A percentile compares a stretch with the other conserved stretches of the same genome.
Evolutionary conservation across 1,140 invertebrate genomes (phyloP).

Genomic region (Drosophila pandora): DNA sequence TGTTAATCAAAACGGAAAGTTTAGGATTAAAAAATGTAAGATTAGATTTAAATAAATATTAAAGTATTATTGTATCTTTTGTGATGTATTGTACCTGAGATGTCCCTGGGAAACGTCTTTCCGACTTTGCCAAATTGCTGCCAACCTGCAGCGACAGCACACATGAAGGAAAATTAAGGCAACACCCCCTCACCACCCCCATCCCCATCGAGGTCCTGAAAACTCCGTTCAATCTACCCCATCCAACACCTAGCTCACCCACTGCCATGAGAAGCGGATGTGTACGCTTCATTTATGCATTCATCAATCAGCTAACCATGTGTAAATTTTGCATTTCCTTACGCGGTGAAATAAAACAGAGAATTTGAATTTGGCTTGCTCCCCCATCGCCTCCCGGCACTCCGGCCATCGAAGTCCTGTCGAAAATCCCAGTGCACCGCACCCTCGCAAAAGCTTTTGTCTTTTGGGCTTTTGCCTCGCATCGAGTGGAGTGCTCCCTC

Average conservation of each 20-base stretch:
- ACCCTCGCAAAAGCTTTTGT: slow-evolving; percentile 63
- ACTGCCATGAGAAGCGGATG: slow-evolving; percentile 55
- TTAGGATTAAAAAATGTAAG: too few relatives aligned
- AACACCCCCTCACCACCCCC: slow-evolving; percentile 5
- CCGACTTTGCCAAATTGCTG: slow-evolving; percentile 62
- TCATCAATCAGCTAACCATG: slow-evolving; percentile 83
- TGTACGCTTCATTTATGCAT: slow-evolving; percentile 83
- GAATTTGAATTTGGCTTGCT: slow-evolving; percentile 67
- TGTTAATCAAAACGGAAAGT: too few relatives aligned
- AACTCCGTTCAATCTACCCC: slow-evolving; percentile 3
- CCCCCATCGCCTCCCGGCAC: not conserved
- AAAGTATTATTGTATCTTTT: slow-evolving; percentile 25
- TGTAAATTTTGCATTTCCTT: slow-evolving; percentile 81
- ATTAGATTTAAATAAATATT: too few relatives aligned
- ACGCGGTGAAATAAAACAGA: slow-evolving; percentile 78
- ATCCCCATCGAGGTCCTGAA: not conserved
- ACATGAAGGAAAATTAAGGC: slow-evolving; percentile 38
- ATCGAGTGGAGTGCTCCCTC: slow-evolving; percentile 27
- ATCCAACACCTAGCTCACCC: not conserved
- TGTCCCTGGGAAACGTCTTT: slow-evolving; percentile 30
- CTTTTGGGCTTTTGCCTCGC: slow-evolving; percentile 59
- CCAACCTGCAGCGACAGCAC: slow-evolving; percentile 49
- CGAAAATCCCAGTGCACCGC: not conserved
- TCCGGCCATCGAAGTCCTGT: not conserved
- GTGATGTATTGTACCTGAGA: not conserved